phyloP scores from a whole-genome alignment of 1,140 invertebrate species.

The Drosophila guanche region DNA sequence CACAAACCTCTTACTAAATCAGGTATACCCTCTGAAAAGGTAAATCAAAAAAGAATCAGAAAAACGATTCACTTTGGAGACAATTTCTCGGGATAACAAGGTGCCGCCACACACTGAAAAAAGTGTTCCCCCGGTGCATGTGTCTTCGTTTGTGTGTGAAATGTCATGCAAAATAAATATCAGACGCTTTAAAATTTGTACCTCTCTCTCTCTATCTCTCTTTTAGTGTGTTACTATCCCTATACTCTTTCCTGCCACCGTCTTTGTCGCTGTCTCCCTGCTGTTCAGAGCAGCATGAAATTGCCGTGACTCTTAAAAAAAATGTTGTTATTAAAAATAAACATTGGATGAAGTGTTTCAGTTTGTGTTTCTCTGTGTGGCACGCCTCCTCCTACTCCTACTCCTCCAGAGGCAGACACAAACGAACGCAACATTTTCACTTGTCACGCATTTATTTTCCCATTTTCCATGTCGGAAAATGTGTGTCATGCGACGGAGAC shows the following conservation, averaged over 20 bases:
- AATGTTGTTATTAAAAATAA: constrained; percentile 64
- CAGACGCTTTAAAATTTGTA: constrained; percentile 59
- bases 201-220: constrained; percentile 13
- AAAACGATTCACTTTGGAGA: constrained; percentile 25
- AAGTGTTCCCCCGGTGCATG: constrained; percentile 26
- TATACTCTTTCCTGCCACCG: not conserved
- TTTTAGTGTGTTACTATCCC: not conserved
- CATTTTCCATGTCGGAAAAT: constrained; percentile 48
- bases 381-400: constrained; percentile 1
- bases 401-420: constrained; percentile 35
- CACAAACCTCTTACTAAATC: not conserved
- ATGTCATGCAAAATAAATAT: constrained; percentile 77
- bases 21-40: not conserved
- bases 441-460: constrained; percentile 68
- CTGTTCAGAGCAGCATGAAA: constrained; percentile 31
- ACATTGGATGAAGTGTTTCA: constrained; percentile 37
- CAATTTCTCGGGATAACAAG: constrained; percentile 66
- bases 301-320: constrained; percentile 59
- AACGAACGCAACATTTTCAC: constrained; percentile 61
- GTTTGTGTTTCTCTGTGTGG: constrained; percentile 7
- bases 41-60: not conserved
- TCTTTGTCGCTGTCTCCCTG: constrained; percentile 16
- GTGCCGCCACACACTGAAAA: constrained; percentile 60
- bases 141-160: constrained; percentile 53
- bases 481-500: constrained; percentile 58